phyloP scores from a whole-genome alignment of 2,797 vertebrate species.

The Cuculus canorus region DNA sequence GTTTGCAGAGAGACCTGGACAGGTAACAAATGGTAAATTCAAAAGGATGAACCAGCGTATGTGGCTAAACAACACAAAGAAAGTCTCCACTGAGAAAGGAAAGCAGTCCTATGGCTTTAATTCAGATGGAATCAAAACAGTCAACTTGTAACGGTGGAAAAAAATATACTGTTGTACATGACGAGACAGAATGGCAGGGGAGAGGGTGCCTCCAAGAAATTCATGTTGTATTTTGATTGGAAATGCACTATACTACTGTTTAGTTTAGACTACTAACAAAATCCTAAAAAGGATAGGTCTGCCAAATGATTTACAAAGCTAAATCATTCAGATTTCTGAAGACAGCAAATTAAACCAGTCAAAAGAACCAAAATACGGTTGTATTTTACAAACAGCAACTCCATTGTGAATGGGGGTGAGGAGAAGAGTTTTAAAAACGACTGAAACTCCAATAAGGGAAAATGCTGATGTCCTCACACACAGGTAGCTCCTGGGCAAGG shows the following conservation, averaged over 20 bases:
- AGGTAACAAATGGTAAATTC: conserved; percentile 25
- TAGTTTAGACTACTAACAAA: neutral
- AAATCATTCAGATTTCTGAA: neutral
- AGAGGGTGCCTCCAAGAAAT: neutral
- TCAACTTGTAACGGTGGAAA: neutral
- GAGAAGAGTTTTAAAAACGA: neutral
- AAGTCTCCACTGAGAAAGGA: neutral
- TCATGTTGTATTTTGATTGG: neutral
- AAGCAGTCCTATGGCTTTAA: neutral
- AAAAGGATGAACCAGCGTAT: neutral
- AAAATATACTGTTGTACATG: neutral
- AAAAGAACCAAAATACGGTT: neutral
- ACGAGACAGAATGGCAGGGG: rapidly evolving
- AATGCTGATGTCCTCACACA: neutral
- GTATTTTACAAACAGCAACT: neutral
- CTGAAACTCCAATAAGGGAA: neutral
- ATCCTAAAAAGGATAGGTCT: neutral
- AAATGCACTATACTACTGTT: neutral
- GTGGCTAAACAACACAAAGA: neutral
- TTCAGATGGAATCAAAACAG: neutral
- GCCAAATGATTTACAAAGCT: neutral
- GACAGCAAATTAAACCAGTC: neutral
- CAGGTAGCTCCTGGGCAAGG: neutral
- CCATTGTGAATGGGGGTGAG: neutral
- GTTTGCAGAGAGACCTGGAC: neutral